Base-by-base conservation (phyloP, 2,113 vertebrate species). In the Campylorhamphus procurvoides region DNA sequence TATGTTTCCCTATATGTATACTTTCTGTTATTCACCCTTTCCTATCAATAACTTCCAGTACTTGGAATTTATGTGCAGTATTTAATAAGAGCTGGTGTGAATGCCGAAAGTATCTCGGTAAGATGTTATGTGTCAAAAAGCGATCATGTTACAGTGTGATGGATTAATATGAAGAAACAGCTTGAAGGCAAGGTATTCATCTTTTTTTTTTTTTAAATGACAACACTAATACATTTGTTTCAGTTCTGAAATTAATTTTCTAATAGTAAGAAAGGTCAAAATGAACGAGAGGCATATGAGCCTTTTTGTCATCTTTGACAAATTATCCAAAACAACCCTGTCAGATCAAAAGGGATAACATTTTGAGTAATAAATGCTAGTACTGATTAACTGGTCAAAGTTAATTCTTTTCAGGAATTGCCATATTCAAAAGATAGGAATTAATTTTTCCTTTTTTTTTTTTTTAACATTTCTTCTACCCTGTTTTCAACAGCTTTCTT, bases 201-300 rank as follows among this genome's bases (percentile, higher is more conserved):
- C 98, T 98, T 94, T 98, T 96, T 76, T 76, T 76, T 59, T 39
- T 49, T 89, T 84, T 52, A 84, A 94, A 96, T 98, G 99, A 99
- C 99, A 99, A 98, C 97, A 98, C 96, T 98, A 99, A 99, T 99
- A 99, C 98, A 98, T 99, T 99, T 99, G 98, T 99, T 99, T 99
- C 98, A 98, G 98, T 98, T 97, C 93, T 98, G 98, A 99, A 99
- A 99, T 99, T 99, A 99, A 99, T 99, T 99, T 99, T 98, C 98
- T 98, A 98, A 99, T 99, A 99, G 98, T 98, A 98, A 99, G 98
- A 99, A 99, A 99, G 99, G 99, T 99, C 99, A 98, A 98, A 98
- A 98, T 98, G 98, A 99, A 98, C 72, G 98, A 98, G 97, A 98
- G 98, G 96, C 98, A 98, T 98, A 98, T 98, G 96, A 98, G 98